Base-by-base conservation (phyloP, 2,113 vertebrate genomes). In the Pluvialis apricaria region DNA sequence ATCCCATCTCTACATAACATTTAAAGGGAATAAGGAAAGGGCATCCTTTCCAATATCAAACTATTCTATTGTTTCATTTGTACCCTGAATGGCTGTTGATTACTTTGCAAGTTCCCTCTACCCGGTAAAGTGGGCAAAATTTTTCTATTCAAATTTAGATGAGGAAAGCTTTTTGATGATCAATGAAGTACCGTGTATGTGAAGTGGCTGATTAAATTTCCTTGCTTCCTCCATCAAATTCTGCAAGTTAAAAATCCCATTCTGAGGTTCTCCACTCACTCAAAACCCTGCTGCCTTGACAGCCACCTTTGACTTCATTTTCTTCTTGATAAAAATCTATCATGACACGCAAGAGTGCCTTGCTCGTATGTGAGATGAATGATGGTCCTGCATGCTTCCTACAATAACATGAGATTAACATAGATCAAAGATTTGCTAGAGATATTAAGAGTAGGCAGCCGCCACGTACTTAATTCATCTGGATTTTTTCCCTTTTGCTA, bases 271-370 rank as follows among this genome's bases (percentile, higher is more conserved):
- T 90, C 36, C 25, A 24, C 81, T 83, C 57, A 47, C 68, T 88
- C 52, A 76, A 92, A 60, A 60, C 36, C 42, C 45, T 36, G 20
- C 55, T 75, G 95, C 61, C 61, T 91, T 88, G 82, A 52, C 89
- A 82, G 75, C 81, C 66, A 82, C 88, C 84, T 96, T 89, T 93
- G 91, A 73, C 82, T 96, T 96, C 22, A 81, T 97, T 96, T 95
- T 90, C 72, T 85, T 92, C 60, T 64, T 90, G 84, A 88, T 96
- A 80, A 94, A 75, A 77, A 93, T 97, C 93, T 90, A 16, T 66
- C 86, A 66, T 80, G 96, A 87, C 93, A 89, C 0, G 8, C 82
- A 92, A 60, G 84, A 86, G 62, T 61, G 81, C 86, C 75, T 94
- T 68, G 31, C 75, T 94, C 40, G 34, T 65, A 19, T 73, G 28